Evolutionary conservation across 2,888 invertebrate genomes (phyloP), one percentile per base, ranked within the genome.

Genomic region (Dysmachus trigonus): DNA sequence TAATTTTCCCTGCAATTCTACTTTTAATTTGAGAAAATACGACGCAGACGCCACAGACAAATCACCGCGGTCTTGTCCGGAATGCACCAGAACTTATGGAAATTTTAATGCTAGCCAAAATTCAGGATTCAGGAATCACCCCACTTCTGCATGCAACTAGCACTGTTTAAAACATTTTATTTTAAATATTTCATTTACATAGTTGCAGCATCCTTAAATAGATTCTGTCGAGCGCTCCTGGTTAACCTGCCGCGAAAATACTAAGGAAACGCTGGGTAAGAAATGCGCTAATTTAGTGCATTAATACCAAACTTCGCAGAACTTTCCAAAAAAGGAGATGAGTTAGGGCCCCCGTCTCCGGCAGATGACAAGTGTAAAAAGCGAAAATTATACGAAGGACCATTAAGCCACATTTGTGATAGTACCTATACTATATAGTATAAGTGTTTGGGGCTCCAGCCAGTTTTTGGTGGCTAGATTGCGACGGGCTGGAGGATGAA

Each of bases 391-490:
- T 79, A 51, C 79, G 27, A 22, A 15, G 79, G 51, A 30, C 76
- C 79, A 79, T 79, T 79, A 79, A 79, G 51, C 15, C 79, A 79
- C 27, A 79, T 79, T 79, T 79, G 79, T 27, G 51, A 51, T 47
- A 47, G 51, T 22, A 79, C 30, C 47, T 79, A 47, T 15, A 13
- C 10, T n/a, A 6, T 33, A 33, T 33, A 33, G n/a, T 33, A 33
- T 33, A 15, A 51, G 31, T 22, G 41, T 38, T 51, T 30, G 79
- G 15, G 33, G 4, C 76, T 33, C 13, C 76, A 5, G 35, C n/a
- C 18, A 76, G n/a, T 27, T n/a, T n/a, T n/a, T 22, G 76, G 76
- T 22, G 2, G 74, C 33, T 76, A 35, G 18, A 76, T 10, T 38
- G 53, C 62, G 62, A 22, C 22, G 22, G 27, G 18, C 22, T 22